Conservation (phyloP, 2,888 invertebrate species). For the Tachina grossa region DNA sequence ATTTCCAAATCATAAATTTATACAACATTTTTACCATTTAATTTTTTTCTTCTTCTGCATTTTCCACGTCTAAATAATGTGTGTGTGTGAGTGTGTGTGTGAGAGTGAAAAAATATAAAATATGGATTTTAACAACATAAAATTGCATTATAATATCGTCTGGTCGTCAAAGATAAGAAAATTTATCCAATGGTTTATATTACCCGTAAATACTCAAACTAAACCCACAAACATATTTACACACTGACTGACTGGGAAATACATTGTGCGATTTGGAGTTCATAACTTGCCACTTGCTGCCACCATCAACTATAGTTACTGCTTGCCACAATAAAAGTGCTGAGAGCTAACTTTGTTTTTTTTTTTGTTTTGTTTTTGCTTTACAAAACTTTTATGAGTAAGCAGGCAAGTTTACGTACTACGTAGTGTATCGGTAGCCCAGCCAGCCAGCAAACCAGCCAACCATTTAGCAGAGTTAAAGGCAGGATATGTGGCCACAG, state of each 20-base stretch:
- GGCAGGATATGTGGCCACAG: slow-evolving; percentile 66
- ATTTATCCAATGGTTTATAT: slow-evolving; percentile 81
- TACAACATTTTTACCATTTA: slow-evolving; percentile 47
- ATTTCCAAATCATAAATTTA: slow-evolving; percentile 67
- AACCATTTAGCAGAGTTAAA: slow-evolving; percentile 8
- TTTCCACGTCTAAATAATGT: slow-evolving; percentile 27
- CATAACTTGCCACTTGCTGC: slow-evolving; percentile 57
- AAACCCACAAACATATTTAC: slow-evolving; percentile 28
- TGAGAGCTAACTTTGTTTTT: slow-evolving; percentile 14
- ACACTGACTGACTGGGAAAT: slow-evolving; percentile 7
- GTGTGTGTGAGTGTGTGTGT: neutral
- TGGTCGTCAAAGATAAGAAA: slow-evolving; percentile 83
- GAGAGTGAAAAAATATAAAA: slow-evolving; percentile 60
- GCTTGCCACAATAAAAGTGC: slow-evolving; percentile 43
- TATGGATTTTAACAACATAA: slow-evolving; percentile 73
- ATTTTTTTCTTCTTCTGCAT: slow-evolving; percentile 14
- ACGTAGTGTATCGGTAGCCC: slow-evolving; percentile 15
- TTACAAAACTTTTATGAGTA: slow-evolving; percentile 74
- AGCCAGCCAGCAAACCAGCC: slow-evolving; percentile 14
- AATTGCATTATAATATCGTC: slow-evolving; percentile 82
- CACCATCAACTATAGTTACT: slow-evolving; percentile 42
- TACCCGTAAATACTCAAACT: slow-evolving; percentile 69
- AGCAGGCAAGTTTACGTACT: neutral
- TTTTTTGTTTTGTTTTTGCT: slow-evolving; percentile 60
- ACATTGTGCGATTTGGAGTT: slow-evolving; percentile 58